Conservation (phyloP, 2,888 invertebrate genomes). For the Pherbina coryleti region DNA sequence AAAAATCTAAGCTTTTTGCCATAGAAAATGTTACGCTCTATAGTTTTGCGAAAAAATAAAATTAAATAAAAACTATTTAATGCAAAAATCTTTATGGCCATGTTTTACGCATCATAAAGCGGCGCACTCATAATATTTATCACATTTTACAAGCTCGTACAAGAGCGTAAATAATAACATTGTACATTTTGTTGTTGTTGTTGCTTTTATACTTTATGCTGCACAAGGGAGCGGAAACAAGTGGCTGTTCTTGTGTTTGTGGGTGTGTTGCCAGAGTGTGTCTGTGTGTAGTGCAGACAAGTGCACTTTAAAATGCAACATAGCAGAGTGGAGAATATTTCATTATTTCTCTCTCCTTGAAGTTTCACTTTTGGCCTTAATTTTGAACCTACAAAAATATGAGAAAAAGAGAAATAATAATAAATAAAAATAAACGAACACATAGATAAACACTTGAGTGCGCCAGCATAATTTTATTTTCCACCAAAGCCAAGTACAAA, state of each 20-base stretch:
- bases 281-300: neutral
- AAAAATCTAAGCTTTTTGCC: too few species aligned
- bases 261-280: neutral
- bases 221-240: neutral
- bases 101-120: slow-evolving; percentile 64
- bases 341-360: too few species aligned
- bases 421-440: too few species aligned
- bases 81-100: slow-evolving; percentile 62
- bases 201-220: neutral
- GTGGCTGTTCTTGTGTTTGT: neutral
- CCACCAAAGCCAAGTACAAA: too few species aligned
- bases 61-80: slow-evolving; percentile 53
- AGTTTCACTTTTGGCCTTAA: too few species aligned
- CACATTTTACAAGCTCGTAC: slow-evolving; percentile 17
- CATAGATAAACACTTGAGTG: too few species aligned
- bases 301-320: slow-evolving; percentile 5
- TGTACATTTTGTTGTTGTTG: slow-evolving; percentile 10
- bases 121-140: slow-evolving; percentile 30
- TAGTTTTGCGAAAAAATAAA: neutral
- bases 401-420: too few species aligned
- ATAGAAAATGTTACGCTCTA: neutral
- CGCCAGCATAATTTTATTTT: too few species aligned
- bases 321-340: too few species aligned
- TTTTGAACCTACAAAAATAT: too few species aligned
- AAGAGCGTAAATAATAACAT: slow-evolving; percentile 8